Conservation (phyloP, 2,888 invertebrate species). For the Brenthis daphne region DNA sequence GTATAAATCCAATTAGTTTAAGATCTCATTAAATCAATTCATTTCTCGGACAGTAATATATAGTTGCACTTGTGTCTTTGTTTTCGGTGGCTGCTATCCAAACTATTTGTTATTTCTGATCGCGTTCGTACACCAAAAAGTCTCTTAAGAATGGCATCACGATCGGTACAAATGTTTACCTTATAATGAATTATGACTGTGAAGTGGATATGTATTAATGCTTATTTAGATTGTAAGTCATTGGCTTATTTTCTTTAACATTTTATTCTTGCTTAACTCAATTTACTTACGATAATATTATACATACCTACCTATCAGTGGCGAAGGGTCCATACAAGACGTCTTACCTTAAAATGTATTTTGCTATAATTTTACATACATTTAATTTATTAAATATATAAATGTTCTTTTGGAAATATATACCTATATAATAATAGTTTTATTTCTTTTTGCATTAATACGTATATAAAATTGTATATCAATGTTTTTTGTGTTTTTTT, state of each 20-base stretch:
- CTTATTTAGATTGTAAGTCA: constrained; percentile 26
- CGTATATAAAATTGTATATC: too few species aligned
- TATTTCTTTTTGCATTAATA: too few species aligned
- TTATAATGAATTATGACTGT: constrained; percentile 43
- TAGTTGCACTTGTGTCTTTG: constrained; percentile 65
- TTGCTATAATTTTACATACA: too few species aligned
- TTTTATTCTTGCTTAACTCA: constrained; percentile 13
- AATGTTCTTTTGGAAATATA: too few species aligned
- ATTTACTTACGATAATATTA: too few species aligned
- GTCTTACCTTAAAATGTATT: too few species aligned
- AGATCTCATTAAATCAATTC: constrained; percentile 78
- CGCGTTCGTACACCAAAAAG: constrained; percentile 58
- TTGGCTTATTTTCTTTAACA: constrained; percentile 31
- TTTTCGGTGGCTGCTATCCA: constrained; percentile 75
- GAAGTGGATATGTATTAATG: constrained; percentile 34
- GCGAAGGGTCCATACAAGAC: too few species aligned
- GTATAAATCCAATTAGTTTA: constrained; percentile 76
- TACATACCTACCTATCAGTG: too few species aligned
- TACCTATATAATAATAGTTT: too few species aligned
- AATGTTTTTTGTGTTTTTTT: too few species aligned
- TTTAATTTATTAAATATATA: too few species aligned
- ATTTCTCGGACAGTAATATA: constrained; percentile 72
- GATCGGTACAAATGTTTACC: constrained; percentile 43
- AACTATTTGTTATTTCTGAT: constrained; percentile 72
- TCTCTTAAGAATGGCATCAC: constrained; percentile 39